phyloP scores from a whole-genome alignment of 2,113 vertebrate species.

The Noturus placidus region DNA sequence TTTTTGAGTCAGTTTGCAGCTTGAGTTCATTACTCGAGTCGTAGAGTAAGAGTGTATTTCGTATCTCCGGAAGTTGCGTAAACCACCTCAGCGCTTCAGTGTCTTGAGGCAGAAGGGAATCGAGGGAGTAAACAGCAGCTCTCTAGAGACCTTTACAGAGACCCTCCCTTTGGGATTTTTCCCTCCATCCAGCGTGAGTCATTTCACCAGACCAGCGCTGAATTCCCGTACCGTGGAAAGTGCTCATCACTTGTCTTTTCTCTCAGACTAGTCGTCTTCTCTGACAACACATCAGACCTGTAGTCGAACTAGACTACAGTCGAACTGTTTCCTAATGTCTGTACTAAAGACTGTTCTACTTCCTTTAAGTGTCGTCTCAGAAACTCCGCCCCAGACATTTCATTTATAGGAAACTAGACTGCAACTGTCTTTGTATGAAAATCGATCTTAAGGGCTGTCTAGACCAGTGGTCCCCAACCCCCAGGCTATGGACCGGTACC shows the following conservation, averaged over 20 bases:
- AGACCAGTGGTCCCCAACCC: no score
- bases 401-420: not conserved
- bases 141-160: constrained; percentile 20
- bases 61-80: not conserved
- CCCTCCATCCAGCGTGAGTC: not conserved
- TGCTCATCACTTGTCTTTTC: not conserved
- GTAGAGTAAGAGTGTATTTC: not conserved
- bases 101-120: not conserved
- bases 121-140: constrained; percentile 8
- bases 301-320: not conserved
- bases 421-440: not conserved
- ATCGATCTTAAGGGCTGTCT: not conserved
- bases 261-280: not conserved
- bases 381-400: not conserved
- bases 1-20: not conserved
- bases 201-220: not conserved
- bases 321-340: not conserved
- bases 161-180: not conserved
- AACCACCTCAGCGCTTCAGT: not conserved
- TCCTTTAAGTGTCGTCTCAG: not conserved
- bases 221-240: not conserved
- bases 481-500: no score
- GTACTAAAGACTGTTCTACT: not conserved
- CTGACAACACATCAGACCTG: not conserved
- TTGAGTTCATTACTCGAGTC: not conserved